Conservation (phyloP, 2,113 vertebrate species). For the Neotragus moschatus region DNA sequence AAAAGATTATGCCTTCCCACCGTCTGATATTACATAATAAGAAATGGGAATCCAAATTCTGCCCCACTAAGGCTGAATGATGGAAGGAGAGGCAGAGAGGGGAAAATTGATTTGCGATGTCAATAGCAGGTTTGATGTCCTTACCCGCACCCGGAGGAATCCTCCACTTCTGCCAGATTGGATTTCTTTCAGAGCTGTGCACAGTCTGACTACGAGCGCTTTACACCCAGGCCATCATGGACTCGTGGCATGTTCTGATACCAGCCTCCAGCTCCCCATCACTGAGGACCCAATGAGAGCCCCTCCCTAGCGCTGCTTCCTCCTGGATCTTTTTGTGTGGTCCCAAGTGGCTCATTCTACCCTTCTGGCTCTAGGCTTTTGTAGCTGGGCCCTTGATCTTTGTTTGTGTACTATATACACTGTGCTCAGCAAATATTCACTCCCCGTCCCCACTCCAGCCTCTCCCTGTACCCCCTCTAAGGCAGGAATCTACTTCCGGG, state of each 20-base stretch:
- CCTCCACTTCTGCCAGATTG: neutral
- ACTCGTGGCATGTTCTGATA: neutral
- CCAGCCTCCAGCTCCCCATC: neutral
- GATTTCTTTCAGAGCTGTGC: neutral
- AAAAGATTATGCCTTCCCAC: conserved; percentile 11
- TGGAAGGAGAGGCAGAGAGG: neutral
- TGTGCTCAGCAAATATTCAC: neutral
- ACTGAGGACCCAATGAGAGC: neutral
- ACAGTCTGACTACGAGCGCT: neutral
- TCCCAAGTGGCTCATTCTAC: neutral
- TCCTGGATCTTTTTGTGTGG: neutral
- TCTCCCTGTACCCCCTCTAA: neutral
- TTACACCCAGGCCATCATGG: neutral
- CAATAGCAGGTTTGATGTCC: neutral
- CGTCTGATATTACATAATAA: conserved; percentile 29
- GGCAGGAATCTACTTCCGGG: neutral
- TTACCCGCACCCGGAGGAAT: neutral
- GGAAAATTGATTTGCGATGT: conserved; percentile 26
- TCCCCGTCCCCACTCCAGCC: neutral
- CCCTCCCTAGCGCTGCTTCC: neutral
- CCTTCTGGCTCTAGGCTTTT: neutral
- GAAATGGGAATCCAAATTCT: conserved; percentile 29
- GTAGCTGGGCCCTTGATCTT: neutral
- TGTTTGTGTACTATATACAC: no score
- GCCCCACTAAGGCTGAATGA: conserved; percentile 29